Evolutionary conservation across 2,797 vertebrate species (phyloP).

Genomic region (Chrosomus eos): DNA sequence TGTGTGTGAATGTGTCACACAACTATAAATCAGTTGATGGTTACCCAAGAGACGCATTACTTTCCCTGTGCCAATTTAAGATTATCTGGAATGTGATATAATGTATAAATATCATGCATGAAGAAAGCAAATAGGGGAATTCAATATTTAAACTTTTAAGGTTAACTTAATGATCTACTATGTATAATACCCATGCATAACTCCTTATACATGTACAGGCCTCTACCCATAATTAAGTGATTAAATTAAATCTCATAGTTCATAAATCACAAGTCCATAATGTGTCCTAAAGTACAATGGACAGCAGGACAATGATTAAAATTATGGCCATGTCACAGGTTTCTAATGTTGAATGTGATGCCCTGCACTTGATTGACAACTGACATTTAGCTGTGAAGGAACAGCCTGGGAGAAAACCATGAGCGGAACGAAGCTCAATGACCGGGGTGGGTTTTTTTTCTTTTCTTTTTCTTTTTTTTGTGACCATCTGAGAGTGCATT

Average conservation of each 20-base stretch:
- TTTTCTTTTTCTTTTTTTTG: slow-evolving; percentile 66
- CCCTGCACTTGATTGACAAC: slow-evolving; percentile 71
- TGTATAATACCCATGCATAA: too few species aligned
- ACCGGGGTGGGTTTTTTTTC: slow-evolving; percentile 27
- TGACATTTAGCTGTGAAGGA: slow-evolving; percentile 72
- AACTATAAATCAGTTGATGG: neutral
- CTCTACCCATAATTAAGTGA: slow-evolving; percentile 17
- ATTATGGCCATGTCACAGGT: slow-evolving; percentile 64
- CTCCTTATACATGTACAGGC: neutral
- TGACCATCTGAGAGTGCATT: slow-evolving; percentile 72
- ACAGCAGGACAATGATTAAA: slow-evolving; percentile 65
- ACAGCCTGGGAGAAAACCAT: slow-evolving; percentile 6
- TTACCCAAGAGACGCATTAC: neutral
- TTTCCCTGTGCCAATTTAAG: neutral
- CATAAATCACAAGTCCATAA: neutral
- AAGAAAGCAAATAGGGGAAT: neutral
- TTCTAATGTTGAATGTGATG: slow-evolving; percentile 62
- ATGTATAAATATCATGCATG: neutral
- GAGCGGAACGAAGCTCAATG: slow-evolving; percentile 55
- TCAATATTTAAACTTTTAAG: neutral
- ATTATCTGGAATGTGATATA: slow-evolving; percentile 2
- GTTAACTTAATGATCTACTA: neutral
- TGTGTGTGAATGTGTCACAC: neutral
- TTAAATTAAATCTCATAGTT: slow-evolving; percentile 7
- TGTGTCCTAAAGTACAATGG: slow-evolving; percentile 11